phyloP scores from a whole-genome alignment of 2,888 invertebrate genomes.

The Mesodorylaimus sp. region DNA sequence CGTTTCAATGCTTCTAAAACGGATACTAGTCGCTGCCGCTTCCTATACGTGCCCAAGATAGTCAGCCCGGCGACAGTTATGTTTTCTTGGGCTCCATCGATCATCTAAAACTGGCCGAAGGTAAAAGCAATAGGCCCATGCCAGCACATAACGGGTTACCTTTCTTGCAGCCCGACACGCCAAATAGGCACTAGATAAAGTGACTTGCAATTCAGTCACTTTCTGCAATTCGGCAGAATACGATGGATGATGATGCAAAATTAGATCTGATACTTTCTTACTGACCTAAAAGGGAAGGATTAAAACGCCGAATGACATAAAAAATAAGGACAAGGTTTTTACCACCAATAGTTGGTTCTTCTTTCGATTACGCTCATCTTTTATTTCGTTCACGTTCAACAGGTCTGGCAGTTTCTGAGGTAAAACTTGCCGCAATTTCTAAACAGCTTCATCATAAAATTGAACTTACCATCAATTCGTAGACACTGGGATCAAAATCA shows the following conservation, averaged over 20 bases:
- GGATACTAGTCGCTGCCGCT: no score
- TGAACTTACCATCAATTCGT: slow-evolving; percentile 7
- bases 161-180: background rate
- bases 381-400: slow-evolving; percentile 6
- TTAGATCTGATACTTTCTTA: slow-evolving; percentile 71
- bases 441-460: background rate
- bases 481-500: slow-evolving; percentile 5
- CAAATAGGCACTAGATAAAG: slow-evolving; percentile 1
- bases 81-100: no score
- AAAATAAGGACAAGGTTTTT: background rate
- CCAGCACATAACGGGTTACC: no score
- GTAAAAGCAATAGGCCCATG: no score
- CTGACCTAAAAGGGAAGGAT: slow-evolving; percentile 36
- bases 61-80: no score
- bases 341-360: slow-evolving; percentile 5
- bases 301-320: background rate
- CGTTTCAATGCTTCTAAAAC: no score
- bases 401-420: slow-evolving; percentile 4
- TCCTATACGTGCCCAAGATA: no score
- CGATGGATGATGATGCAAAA: slow-evolving; percentile 66
- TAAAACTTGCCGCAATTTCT: background rate
- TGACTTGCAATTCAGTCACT: slow-evolving; percentile 24
- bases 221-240: slow-evolving; percentile 64
- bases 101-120: no score
- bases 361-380: background rate